These are phyloP conservation scores for Hippopotamyrus pictus DNA, from an alignment of 2,797 vertebrate species.

Conservation along the genomic window DNA sequence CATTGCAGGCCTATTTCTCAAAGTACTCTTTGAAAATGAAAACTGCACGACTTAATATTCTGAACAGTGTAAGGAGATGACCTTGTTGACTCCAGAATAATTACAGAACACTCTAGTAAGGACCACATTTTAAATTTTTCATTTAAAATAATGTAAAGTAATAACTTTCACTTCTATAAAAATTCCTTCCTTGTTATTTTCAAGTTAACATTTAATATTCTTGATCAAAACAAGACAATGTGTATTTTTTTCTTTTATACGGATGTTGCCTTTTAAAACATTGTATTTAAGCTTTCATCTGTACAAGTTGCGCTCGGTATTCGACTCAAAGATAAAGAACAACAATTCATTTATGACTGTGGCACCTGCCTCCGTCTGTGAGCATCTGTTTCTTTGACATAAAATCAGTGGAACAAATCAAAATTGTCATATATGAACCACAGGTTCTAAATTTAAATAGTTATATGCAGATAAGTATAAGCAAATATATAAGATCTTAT, in stretches of 20 bases:
- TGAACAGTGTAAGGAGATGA: neutral
- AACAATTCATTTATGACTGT: neutral
- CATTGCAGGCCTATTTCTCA: neutral
- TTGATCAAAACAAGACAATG: neutral
- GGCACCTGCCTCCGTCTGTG: neutral
- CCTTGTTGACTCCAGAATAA: slow-evolving; percentile 8
- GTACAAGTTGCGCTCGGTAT: neutral
- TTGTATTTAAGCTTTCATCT: neutral
- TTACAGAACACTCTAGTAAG: neutral
- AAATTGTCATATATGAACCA: neutral
- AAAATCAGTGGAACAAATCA: neutral
- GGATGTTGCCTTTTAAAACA: neutral
- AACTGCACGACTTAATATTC: neutral
- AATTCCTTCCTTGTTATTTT: neutral
- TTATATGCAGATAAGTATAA: neutral
- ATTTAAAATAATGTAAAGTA: neutral
- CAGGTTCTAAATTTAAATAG: neutral
- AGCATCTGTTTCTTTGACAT: neutral
- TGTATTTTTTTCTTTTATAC: neutral
- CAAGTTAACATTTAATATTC: neutral
- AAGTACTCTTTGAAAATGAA: slow-evolving; percentile 4
- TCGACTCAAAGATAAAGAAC: neutral
- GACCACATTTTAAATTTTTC: neutral
- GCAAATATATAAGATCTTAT: neutral
- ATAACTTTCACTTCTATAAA: neutral